These are phyloP conservation scores for Ditula angustiorana DNA, from an alignment of 2,888 invertebrate genomes.

Conservation along the genomic window DNA sequence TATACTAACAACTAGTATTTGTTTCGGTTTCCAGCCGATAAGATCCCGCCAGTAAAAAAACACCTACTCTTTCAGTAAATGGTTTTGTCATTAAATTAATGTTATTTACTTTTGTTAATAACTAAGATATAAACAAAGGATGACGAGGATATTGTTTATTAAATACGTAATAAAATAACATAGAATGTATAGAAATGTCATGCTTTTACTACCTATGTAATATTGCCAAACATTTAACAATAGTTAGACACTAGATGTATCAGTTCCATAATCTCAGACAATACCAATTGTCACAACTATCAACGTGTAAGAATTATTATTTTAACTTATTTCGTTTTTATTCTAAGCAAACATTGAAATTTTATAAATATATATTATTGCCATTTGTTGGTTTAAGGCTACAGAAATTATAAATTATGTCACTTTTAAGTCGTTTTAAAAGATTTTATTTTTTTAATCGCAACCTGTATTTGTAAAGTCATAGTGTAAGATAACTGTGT, in stretches of 20 bases:
- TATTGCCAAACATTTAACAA: conserved; percentile 35
- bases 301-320: conserved; percentile 8
- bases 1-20: no score
- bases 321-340: conserved; percentile 16
- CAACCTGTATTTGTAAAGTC: conserved; percentile 67
- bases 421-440: conserved; percentile 67
- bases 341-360: conserved; percentile 20
- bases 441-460: conserved; percentile 76
- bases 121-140: conserved; percentile 5
- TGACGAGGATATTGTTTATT: conserved; percentile 16
- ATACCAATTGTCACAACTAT: conserved; percentile 26
- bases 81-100: conserved; percentile 16
- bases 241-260: conserved; percentile 18
- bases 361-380: conserved; percentile 40
- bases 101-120: conserved; percentile 16
- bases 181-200: conserved; percentile 26
- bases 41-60: neutral
- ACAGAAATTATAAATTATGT: conserved; percentile 47
- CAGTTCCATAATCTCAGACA: conserved; percentile 26
- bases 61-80: neutral
- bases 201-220: conserved; percentile 36
- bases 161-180: conserved; percentile 33
- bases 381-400: conserved; percentile 48
- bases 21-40: no score
- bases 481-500: conserved; percentile 74